Percentiles rank a stretch among this genome's conserved stretches.
These are phyloP conservation scores for Phoenicopterus ruber DNA, from an alignment of 2,113 vertebrate genomes.

Conservation along the genomic window DNA sequence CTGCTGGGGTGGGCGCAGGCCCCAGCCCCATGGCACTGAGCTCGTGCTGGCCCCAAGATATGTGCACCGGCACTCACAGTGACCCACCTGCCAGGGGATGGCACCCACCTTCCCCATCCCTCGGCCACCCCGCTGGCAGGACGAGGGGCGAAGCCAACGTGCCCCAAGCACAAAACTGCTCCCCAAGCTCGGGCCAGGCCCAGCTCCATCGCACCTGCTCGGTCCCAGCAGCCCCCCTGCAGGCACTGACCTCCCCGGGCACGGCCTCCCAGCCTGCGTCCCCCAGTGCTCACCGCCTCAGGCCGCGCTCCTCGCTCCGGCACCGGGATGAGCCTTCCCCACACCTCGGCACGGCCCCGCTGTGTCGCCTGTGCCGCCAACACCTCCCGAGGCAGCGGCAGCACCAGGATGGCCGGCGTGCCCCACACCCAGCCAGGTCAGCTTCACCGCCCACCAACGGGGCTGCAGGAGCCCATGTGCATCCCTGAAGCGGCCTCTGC, in stretches of 20 bases:
- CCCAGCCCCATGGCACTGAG: no score
- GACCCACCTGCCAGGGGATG: no score
- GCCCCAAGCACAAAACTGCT: no score
- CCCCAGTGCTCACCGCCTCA: no score
- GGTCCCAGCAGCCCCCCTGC: fast-evolving
- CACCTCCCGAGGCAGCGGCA: not conserved
- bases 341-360: fast-evolving
- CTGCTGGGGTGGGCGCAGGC: no score
- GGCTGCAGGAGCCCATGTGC: not conserved
- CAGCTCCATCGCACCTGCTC: not conserved
- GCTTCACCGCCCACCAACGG: not conserved
- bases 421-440: not conserved
- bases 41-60: no score
- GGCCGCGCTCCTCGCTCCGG: not conserved
- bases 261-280: not conserved
- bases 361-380: not conserved
- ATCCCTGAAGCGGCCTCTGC: not conserved
- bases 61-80: no score
- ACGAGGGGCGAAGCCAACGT: no score
- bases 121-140: no score
- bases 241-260: not conserved
- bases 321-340: not conserved
- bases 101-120: no score
- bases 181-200: no score
- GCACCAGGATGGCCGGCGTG: not conserved